These are phyloP conservation scores for Rhagoletis pomonella DNA, from an alignment of 1,140 invertebrate species.

Conservation along the genomic window DNA sequence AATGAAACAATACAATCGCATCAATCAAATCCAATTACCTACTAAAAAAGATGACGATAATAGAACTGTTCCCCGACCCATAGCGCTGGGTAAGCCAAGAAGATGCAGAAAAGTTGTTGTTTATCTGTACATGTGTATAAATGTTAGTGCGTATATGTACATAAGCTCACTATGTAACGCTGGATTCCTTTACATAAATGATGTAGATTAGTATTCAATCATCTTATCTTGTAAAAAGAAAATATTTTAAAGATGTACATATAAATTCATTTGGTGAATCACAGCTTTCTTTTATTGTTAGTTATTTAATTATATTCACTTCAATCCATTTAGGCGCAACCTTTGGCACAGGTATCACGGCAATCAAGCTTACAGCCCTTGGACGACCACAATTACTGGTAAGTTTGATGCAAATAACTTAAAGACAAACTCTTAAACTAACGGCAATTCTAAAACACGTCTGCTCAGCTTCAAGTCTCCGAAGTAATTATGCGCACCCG, in stretches of 20 bases:
- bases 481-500: conserved; percentile 97
- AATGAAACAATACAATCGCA: conserved; percentile 12
- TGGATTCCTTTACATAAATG: neutral
- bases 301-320: neutral
- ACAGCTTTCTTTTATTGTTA: neutral
- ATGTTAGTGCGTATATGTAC: neutral
- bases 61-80: conserved; percentile 64
- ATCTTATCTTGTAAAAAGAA: neutral
- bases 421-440: neutral
- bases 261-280: neutral
- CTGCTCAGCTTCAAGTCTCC: conserved; percentile 91
- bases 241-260: neutral
- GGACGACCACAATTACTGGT: conserved; percentile 97
- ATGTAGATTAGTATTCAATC: neutral
- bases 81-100: conserved; percentile 65
- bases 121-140: neutral
- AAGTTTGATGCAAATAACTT: conserved; percentile 60
- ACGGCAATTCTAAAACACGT: neutral
- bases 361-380: conserved; percentile 97
- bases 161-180: neutral
- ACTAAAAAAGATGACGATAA: conserved; percentile 64
- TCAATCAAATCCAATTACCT: conserved; percentile 42
- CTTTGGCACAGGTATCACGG: conserved; percentile 95
- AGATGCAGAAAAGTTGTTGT: neutral
- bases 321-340: conserved; percentile 84